phyloP scores from a whole-genome alignment of 2,888 invertebrate genomes.

The Abscondita cerata region DNA sequence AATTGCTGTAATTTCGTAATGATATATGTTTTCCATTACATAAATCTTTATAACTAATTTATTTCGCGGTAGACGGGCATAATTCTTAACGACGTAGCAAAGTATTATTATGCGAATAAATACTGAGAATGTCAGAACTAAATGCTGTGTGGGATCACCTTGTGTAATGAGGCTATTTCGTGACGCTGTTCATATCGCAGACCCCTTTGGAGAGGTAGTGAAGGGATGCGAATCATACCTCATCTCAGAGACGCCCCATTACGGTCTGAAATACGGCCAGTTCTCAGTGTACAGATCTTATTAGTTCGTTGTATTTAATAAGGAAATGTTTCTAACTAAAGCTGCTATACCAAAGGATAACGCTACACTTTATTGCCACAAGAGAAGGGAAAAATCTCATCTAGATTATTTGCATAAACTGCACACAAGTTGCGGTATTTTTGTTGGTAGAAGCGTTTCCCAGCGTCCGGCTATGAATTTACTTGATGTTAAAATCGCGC shows the following conservation, averaged over 20 bases:
- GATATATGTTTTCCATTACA: constrained; percentile 59
- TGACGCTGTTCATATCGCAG: constrained; percentile 48
- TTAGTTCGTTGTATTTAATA: constrained; percentile 59
- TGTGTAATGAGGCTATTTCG: constrained; percentile 53
- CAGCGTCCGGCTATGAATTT: constrained; percentile 49
- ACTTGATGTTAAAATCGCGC: constrained; percentile 45
- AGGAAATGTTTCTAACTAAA: constrained; percentile 58
- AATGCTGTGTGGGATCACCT: constrained; percentile 60
- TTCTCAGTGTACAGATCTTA: constrained; percentile 50
- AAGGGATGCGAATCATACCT: constrained; percentile 39
- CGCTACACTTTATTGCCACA: constrained; percentile 55
- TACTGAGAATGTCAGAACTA: constrained; percentile 70
- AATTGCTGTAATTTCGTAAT: constrained; percentile 57
- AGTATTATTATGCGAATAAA: constrained; percentile 73
- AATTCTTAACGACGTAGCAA: constrained; percentile 48
- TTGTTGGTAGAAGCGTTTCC: constrained; percentile 43
- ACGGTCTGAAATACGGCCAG: constrained; percentile 38
- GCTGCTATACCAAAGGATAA: constrained; percentile 53
- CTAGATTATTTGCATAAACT: constrained; percentile 62
- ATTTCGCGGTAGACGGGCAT: constrained; percentile 53
- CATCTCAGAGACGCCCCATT: constrained; percentile 39
- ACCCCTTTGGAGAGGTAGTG: constrained; percentile 36
- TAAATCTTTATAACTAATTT: constrained; percentile 58
- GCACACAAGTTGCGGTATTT: constrained; percentile 54
- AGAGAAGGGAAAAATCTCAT: constrained; percentile 59